Evolutionary conservation across 2,113 vertebrate genomes (phyloP).

Genomic region (Odontesthes bonariensis): DNA sequence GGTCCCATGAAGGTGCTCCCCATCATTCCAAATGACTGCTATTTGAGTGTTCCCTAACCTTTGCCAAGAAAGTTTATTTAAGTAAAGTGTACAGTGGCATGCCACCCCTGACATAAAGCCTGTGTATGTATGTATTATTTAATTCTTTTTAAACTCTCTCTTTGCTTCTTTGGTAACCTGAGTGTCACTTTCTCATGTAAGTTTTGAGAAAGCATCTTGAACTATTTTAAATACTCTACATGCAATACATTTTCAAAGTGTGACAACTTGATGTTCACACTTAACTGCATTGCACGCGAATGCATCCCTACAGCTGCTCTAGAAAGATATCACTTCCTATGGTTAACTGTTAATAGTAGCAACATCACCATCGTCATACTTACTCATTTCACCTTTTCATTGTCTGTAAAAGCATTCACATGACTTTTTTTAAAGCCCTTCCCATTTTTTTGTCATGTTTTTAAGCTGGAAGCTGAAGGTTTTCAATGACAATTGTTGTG

Average conservation of each 20-base stretch:
- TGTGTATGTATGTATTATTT: not conserved
- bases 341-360: no score
- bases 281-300: not conserved
- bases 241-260: not conserved
- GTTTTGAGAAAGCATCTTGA: not conserved
- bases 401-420: no score
- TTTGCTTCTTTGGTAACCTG: not conserved
- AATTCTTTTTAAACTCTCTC: not conserved
- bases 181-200: not conserved
- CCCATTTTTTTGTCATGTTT: not conserved
- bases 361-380: no score
- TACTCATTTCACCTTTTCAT: no score
- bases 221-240: not conserved
- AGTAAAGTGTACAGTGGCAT: not conserved
- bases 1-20: slow-evolving; percentile 63
- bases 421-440: no score
- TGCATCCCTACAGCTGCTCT: slow-evolving; percentile 14
- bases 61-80: slow-evolving; percentile 34
- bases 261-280: slow-evolving; percentile 3
- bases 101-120: slow-evolving; percentile 1
- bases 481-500: slow-evolving; percentile 9
- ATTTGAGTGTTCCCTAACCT: slow-evolving; percentile 50
- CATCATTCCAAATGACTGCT: slow-evolving; percentile 64
- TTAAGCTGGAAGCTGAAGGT: slow-evolving; percentile 6
- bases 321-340: not conserved